phyloP scores from a whole-genome alignment of 2,113 vertebrate species.

The Trachemys scripta region DNA sequence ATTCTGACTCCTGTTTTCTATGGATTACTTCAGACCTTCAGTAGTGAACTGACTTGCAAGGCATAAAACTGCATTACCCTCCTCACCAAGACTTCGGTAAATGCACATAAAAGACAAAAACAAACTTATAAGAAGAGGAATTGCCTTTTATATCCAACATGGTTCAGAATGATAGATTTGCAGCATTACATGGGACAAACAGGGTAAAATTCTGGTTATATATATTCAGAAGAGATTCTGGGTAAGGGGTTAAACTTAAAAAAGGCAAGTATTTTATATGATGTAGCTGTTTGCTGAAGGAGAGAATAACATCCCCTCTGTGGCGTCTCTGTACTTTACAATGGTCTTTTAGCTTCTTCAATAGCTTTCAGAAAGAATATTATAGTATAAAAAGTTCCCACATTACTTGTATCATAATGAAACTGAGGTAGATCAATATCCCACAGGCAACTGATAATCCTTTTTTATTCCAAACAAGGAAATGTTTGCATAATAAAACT shows the following conservation, averaged over 20 bases:
- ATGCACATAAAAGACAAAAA: constrained; percentile 25
- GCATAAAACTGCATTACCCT: constrained; percentile 51
- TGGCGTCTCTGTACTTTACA: constrained; percentile 1
- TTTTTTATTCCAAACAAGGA: not conserved
- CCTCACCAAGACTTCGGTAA: constrained; percentile 58
- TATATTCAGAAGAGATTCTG: not conserved
- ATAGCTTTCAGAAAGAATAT: not conserved
- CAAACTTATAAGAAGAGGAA: constrained; percentile 42
- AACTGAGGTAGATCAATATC: constrained; percentile 16
- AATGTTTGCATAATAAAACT: constrained; percentile 10
- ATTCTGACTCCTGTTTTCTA: constrained; percentile 16
- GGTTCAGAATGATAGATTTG: not conserved
- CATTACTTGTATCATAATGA: not conserved
- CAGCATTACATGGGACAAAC: not conserved
- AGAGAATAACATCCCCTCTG: not conserved
- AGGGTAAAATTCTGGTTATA: not conserved
- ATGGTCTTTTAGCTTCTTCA: not conserved
- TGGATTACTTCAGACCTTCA: not conserved
- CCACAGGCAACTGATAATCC: not conserved
- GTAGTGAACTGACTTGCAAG: constrained; percentile 37
- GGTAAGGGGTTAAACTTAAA: not conserved
- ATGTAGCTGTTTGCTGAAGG: not conserved
- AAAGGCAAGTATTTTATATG: not conserved
- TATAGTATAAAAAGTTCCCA: not conserved
- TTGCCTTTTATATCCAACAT: not conserved